Evolutionary conservation across 2,797 vertebrate genomes (phyloP), one percentile per base, ranked within the genome.

Genomic region (Falco cherrug): DNA sequence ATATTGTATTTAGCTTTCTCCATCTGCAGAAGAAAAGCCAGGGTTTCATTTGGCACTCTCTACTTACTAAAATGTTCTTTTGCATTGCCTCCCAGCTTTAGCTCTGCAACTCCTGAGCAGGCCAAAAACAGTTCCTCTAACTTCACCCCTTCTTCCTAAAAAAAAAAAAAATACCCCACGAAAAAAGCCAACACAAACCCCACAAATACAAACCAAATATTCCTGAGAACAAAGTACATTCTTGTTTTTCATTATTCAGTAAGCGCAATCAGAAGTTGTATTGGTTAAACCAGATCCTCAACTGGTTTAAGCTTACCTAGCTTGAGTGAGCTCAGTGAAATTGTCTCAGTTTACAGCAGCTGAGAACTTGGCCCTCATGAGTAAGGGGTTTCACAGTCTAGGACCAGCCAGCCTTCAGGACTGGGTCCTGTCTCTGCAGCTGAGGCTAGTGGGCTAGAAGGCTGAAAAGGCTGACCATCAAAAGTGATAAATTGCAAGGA

Each of bases 31-130:
- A 93, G 51, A 74, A 84, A 94, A 87, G 41, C 2, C n/a, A 92
- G 59, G 82, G 86, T 91, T 97, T 96, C 87, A 84, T 95, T 96
- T 97, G 96, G 96, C 87, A 86, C 73, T 74, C 61, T 63, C 67
- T 73, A 18, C 87, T 95, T 97, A 92, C 89, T 96, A 87, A 96
- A 95, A 76, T 93, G 75, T 47, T 93, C 41, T 92, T 95, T 89
- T 90, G 84, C 87, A 61, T 74, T 86, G 69, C 86, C 86, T 97
- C 86, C 84, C 87, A 89, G 21, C 63, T 92, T 94, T 74, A 71
- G 59, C 70, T 74, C 81, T 89, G 77, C 43, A 94, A 11, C 70
- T 96, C 26, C 51, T 70, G 54, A 95, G 83, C 80, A 90, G 80
- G 87, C 80, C 73, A 93, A 94, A 91, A 57, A 2, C 67, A 83